Percentiles rank a stretch among this genome's conserved stretches.
Evolutionary conservation across 2,113 vertebrate genomes (phyloP).

Genomic region (Tupaia tana): DNA sequence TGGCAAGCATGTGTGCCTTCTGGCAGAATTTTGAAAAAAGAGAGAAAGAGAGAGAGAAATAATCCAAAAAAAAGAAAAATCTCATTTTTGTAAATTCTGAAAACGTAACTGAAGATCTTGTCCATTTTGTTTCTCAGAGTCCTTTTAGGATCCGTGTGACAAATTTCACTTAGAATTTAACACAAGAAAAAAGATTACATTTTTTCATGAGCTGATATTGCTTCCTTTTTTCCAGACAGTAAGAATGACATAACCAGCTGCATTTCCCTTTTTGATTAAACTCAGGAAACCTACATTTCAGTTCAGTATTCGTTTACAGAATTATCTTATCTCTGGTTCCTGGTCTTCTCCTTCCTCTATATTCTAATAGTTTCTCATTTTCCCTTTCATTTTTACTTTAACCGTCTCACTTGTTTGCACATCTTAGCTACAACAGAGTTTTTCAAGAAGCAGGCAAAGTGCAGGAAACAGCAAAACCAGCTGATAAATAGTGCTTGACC

Average conservation of each 20-base stretch:
- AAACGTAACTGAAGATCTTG: neutral
- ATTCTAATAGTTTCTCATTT: neutral
- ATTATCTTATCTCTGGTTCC: slow-evolving; percentile 49
- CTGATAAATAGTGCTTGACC: slow-evolving; percentile 10
- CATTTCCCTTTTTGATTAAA: slow-evolving; percentile 65
- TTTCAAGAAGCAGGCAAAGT: neutral
- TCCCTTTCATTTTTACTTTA: slow-evolving; percentile 12
- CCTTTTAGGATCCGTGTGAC: slow-evolving; percentile 31
- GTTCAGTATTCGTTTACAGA: slow-evolving; percentile 54
- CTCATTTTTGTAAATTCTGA: neutral
- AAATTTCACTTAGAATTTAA: slow-evolving; percentile 49
- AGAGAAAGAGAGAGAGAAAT: too few relatives aligned
- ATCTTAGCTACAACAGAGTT: neutral
- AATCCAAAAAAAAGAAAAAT: neutral
- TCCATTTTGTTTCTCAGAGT: slow-evolving; percentile 1
- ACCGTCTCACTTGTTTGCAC: neutral
- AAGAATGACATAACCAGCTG: slow-evolving; percentile 17
- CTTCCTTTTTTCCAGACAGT: slow-evolving; percentile 22
- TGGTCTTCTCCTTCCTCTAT: slow-evolving; percentile 35
- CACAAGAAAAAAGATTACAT: slow-evolving; percentile 7
- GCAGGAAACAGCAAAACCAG: slow-evolving; percentile 33
- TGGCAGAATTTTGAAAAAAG: too few relatives aligned
- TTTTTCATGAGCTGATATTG: slow-evolving; percentile 58
- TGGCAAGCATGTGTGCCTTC: too few relatives aligned
- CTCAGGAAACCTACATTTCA: slow-evolving; percentile 57